Evolutionary conservation across 2,888 invertebrate species (phyloP), one percentile per base, ranked within the genome.

Genomic region (Rhopalosiphum nymphaeae): DNA sequence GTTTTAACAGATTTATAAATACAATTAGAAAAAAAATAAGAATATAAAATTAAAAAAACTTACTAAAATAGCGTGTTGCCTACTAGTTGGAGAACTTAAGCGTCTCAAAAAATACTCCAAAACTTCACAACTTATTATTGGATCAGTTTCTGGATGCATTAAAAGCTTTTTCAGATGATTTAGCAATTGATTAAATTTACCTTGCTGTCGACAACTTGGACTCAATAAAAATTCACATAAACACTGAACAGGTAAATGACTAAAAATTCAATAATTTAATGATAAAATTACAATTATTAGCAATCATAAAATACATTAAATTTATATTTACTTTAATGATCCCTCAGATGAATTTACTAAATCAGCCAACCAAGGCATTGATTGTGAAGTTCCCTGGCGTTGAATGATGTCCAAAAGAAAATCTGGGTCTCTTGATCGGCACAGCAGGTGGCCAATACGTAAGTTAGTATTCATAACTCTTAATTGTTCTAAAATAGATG

Each of bases 321-420:
- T 89, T 61, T 91, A 84, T 89, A 85, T 56, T 91, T 95, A 97
- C 97, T 96, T 97, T 84, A 98, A 96, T 42, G 98, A 98, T 1
- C 98, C 98, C 95, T 99, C 99, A 95, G 98, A 98, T 95, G 98
- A 98, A 95, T 99, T 98, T 29, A 99, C 98, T 94, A 99, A 96
- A 96, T 99, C 98, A 21, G 99, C 98, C 95, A 99, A 96, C 99
- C 99, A 99, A 9, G 99, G 99, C 98, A 99, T 99, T 85, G 99
- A 98, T 95, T 98, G 98, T 0, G 98, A 97, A 21, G 98, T 97
- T 95, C 98, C 98, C 95, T 97, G 97, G 46, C 98, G 96, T 95
- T 99, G 98, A 96, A 99, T 99, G 95, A 99, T 98, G 95, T 99
- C 98, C 95, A 99, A 96, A 57, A 99, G 96, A 95, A 99, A 97